Evolutionary conservation across 2,113 vertebrate genomes (phyloP).

Genomic region (Aspiorhynchus laticeps): DNA sequence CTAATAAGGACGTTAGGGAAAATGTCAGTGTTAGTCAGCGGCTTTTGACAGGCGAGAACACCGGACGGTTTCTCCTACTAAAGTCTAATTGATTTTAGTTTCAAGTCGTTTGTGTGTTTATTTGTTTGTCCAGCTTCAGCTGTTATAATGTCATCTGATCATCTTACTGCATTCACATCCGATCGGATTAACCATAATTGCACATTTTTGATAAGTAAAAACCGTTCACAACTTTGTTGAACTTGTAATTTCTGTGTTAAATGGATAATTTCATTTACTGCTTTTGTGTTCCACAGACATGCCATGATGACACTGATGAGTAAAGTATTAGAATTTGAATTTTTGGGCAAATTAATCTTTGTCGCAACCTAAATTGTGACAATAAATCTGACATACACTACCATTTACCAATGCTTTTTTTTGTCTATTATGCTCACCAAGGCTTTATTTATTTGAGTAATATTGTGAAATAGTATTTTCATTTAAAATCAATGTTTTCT

Average conservation of each 20-base stretch:
- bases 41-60: background rate
- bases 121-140: background rate
- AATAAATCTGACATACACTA: no score
- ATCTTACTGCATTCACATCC: background rate
- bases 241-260: no score
- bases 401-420: no score
- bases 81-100: background rate
- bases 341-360: no score
- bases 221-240: background rate
- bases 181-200: background rate
- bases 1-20: conserved; percentile 9
- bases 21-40: background rate
- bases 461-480: no score
- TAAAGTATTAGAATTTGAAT: no score
- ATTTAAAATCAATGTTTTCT: no score
- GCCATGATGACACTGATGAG: no score
- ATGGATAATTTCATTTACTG: background rate
- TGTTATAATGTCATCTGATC: background rate
- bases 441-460: no score
- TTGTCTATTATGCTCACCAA: no score
- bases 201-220: background rate
- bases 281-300: no score
- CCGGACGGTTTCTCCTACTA: background rate
- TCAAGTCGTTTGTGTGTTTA: background rate
- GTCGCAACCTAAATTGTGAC: no score